Evolutionary conservation across 2,888 invertebrate species (phyloP).

Genomic region (Helobdella robusta): DNA sequence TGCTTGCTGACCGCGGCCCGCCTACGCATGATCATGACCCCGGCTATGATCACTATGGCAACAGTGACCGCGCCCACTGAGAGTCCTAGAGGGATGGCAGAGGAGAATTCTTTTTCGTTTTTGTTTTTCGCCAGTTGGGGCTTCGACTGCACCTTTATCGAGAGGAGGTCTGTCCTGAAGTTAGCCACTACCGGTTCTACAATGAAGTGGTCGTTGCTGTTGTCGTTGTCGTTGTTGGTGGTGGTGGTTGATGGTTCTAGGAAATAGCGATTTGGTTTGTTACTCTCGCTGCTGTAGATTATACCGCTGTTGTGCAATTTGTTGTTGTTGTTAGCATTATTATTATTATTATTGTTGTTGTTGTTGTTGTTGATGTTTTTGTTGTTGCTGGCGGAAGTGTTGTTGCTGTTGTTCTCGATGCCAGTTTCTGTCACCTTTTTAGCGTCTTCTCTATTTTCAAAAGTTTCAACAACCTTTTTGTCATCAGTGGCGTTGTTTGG

Average conservation of each 20-base stretch:
- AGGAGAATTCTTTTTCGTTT: constrained; percentile 15
- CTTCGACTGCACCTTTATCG: too few species aligned
- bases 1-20: constrained; percentile 62
- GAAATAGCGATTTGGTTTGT: background rate
- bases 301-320: background rate
- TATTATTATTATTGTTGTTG: too few species aligned
- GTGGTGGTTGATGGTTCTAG: background rate
- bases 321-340: background rate
- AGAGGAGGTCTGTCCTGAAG: background rate
- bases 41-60: constrained; percentile 35
- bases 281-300: background rate
- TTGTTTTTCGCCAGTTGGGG: too few species aligned
- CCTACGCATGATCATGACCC: constrained; percentile 41
- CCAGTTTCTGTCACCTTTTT: background rate
- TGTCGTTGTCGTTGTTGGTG: background rate
- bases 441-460: background rate
- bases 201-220: constrained; percentile 1
- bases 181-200: background rate
- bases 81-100: constrained; percentile 32
- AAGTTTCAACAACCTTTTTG: background rate
- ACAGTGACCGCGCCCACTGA: constrained; percentile 34
- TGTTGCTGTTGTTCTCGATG: too few species aligned
- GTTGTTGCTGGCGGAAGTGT: too few species aligned
- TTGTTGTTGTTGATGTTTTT: too few species aligned
- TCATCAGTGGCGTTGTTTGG: background rate